Conservation (phyloP, 2,113 vertebrate species). For the Scophthalmus maximus region DNA sequence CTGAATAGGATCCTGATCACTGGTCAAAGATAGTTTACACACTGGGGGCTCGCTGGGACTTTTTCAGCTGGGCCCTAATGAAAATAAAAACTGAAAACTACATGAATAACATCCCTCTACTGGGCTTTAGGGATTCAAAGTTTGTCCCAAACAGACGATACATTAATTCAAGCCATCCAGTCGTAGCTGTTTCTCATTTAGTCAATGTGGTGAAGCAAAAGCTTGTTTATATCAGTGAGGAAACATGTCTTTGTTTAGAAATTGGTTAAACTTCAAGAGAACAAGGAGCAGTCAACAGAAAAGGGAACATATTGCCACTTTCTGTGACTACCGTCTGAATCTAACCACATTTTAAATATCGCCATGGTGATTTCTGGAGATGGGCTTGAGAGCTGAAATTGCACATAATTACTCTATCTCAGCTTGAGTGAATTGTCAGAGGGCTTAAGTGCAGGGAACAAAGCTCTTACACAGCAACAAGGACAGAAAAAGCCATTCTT, state of each 20-base stretch:
- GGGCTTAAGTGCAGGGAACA: slow-evolving; percentile 63
- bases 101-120: slow-evolving; percentile 22
- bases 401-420: slow-evolving; percentile 80
- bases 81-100: slow-evolving; percentile 45
- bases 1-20: slow-evolving; percentile 74
- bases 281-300: slow-evolving; percentile 41
- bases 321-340: slow-evolving; percentile 62
- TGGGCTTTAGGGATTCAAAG: slow-evolving; percentile 34
- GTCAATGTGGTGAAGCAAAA: slow-evolving; percentile 13
- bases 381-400: slow-evolving; percentile 81
- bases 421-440: slow-evolving; percentile 69
- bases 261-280: slow-evolving; percentile 40
- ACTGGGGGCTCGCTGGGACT: slow-evolving; percentile 52
- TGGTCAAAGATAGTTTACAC: slow-evolving; percentile 71
- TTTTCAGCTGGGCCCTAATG: slow-evolving; percentile 55
- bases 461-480: slow-evolving; percentile 54
- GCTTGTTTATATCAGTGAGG: not conserved
- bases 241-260: slow-evolving; percentile 49
- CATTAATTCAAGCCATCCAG: slow-evolving; percentile 25
- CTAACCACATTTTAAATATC: slow-evolving; percentile 80
- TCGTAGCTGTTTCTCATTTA: slow-evolving; percentile 25
- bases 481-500: slow-evolving; percentile 48
- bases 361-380: slow-evolving; percentile 82
- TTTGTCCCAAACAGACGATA: slow-evolving; percentile 40
- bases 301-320: slow-evolving; percentile 54